Evolutionary conservation across 1,140 invertebrate species (phyloP).

Genomic region (Trachymyrmex cornetzi): DNA sequence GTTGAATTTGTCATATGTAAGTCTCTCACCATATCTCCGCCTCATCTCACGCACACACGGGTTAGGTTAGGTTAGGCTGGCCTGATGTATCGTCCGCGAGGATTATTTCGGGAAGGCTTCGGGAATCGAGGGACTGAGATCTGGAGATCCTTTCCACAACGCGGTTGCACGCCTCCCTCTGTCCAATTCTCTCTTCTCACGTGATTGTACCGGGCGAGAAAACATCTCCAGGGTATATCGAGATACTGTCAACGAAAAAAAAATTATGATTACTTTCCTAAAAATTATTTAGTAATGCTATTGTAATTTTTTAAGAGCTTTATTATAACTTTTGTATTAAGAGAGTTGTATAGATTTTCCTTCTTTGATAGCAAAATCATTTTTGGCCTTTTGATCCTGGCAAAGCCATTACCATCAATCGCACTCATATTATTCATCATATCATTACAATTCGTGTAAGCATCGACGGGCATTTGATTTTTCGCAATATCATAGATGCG

Average conservation of each 20-base stretch:
- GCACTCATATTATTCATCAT: constrained; percentile 21
- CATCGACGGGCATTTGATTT: constrained; percentile 63
- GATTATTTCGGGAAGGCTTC: constrained; percentile 78
- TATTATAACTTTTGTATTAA: background rate
- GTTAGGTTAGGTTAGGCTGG: too few relatives aligned
- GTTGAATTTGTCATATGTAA: constrained; percentile 84
- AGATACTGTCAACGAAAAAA: constrained; percentile 80
- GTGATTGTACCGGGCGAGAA: constrained; percentile 67
- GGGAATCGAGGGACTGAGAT: constrained; percentile 75
- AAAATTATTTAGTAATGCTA: background rate
- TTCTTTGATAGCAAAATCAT: constrained; percentile 22
- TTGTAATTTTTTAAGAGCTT: background rate
- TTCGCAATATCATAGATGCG: constrained; percentile 52
- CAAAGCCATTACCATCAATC: constrained; percentile 23
- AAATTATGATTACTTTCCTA: background rate
- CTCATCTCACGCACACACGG: constrained; percentile 67
- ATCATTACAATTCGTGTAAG: constrained; percentile 47
- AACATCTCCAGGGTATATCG: constrained; percentile 82
- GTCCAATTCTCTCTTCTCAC: constrained; percentile 33
- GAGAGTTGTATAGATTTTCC: background rate
- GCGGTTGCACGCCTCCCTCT: constrained; percentile 36
- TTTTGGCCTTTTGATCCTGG: constrained; percentile 4
- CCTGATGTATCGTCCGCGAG: constrained; percentile 71
- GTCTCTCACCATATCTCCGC: constrained; percentile 74
- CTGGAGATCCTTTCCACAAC: constrained; percentile 78